A percentile compares a stretch with the other conserved stretches of the same genome.
These are phyloP conservation scores for Gymnopithys bicolor DNA, from an alignment of 2,797 vertebrate genomes.

Conservation along the genomic window DNA sequence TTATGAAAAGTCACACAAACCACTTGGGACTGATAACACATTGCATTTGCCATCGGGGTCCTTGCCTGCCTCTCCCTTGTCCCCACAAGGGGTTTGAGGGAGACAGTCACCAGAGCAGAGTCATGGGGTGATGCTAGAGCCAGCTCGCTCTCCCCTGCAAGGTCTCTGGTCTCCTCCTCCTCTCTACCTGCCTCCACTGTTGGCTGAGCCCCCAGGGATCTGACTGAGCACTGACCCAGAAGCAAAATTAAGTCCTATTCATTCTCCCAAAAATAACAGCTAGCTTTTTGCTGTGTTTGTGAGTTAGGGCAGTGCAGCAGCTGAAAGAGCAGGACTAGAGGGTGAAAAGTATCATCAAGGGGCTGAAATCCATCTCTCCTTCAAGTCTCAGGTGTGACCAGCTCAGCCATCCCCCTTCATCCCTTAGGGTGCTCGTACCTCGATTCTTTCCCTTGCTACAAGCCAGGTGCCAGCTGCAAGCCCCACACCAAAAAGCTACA, in stretches of 20 bases:
- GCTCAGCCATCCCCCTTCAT: not conserved
- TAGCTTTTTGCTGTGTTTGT: not conserved
- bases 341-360: accelerated
- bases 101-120: not conserved
- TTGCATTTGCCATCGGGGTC: no score
- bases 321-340: not conserved
- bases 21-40: accelerated
- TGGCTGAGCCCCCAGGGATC: not conserved
- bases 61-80: not conserved
- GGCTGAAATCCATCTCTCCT: not conserved
- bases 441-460: not conserved
- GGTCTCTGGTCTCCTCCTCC: not conserved
- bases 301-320: not conserved
- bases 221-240: not conserved
- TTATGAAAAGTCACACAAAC: not conserved
- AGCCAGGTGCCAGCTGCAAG: accelerated
- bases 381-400: not conserved
- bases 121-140: not conserved
- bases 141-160: not conserved
- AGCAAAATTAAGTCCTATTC: not conserved
- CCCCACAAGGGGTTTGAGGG: not conserved
- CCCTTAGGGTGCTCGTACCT: not conserved
- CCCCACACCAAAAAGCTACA: accelerated
- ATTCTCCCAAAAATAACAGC: not conserved
- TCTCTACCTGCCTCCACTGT: not conserved